Percentiles rank a stretch among this genome's conserved stretches.
phyloP scores from a whole-genome alignment of 2,797 vertebrate genomes.

The Pangasius larnaudii region DNA sequence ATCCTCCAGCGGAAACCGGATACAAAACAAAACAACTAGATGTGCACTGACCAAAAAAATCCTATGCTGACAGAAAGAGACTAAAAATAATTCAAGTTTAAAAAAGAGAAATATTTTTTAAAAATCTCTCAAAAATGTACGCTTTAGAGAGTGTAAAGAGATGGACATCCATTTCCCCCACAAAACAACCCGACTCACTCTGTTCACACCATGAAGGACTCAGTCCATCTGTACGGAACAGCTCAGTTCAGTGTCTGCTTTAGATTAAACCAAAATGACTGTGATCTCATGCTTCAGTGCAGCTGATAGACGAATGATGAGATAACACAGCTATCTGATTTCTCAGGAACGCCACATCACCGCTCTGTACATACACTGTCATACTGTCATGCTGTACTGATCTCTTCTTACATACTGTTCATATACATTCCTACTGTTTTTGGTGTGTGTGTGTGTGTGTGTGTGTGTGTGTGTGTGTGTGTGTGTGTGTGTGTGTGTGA shows the following conservation, averaged over 20 bases:
- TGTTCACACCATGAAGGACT: background rate
- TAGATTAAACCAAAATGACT: slow-evolving; percentile 60
- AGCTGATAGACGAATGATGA: slow-evolving; percentile 68
- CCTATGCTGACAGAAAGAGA: background rate
- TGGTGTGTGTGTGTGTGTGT: background rate
- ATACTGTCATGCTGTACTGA: background rate
- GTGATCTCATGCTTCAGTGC: slow-evolving; percentile 50
- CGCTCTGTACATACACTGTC: background rate
- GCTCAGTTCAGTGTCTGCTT: slow-evolving; percentile 72
- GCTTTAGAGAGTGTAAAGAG: background rate
- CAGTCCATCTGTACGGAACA: slow-evolving; percentile 37
- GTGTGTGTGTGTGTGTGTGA: background rate
- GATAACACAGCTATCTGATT: slow-evolving; percentile 50
- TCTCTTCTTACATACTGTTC: background rate
- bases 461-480: no score
- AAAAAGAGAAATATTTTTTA: background rate
- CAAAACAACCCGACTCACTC: background rate
- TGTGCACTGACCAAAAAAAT: background rate
- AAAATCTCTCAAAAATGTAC: background rate
- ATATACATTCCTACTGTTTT: background rate
- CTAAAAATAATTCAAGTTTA: no score
- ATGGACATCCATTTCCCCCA: background rate
- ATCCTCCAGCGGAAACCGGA: background rate
- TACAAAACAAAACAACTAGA: background rate
- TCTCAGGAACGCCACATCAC: background rate